A percentile compares a stretch with the other conserved stretches of the same genome.
phyloP scores from a whole-genome alignment of 2,888 invertebrate species.

The Boloria euphrosyne region DNA sequence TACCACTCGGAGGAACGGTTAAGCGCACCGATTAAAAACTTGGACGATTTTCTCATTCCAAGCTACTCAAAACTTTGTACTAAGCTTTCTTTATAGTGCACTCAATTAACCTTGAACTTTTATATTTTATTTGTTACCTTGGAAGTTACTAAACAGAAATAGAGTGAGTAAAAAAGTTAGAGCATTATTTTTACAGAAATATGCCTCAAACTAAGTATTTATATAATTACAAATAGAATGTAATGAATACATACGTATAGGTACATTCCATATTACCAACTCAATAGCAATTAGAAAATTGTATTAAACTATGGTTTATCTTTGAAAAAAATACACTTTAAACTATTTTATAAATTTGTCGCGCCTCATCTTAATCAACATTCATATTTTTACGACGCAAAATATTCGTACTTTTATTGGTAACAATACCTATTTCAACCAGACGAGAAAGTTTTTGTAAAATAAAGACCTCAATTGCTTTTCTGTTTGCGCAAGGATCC shows the following conservation, averaged over 20 bases:
- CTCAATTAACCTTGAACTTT: conserved; percentile 7
- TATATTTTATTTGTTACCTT: background rate
- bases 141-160: background rate
- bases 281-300: too few species aligned
- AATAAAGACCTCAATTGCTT: conserved; percentile 36
- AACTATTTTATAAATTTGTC: conserved; percentile 1
- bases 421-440: conserved; percentile 20
- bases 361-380: background rate
- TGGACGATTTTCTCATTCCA: conserved; percentile 32
- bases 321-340: background rate
- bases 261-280: too few species aligned
- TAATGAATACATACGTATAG: too few species aligned
- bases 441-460: conserved; percentile 14
- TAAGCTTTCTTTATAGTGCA: conserved; percentile 16
- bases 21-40: conserved; percentile 36
- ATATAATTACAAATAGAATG: background rate
- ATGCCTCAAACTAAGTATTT: too few species aligned
- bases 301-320: too few species aligned
- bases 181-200: too few species aligned
- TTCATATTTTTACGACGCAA: conserved; percentile 1
- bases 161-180: background rate
- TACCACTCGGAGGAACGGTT: conserved; percentile 15
- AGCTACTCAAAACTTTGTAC: conserved; percentile 24
- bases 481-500: conserved; percentile 33
- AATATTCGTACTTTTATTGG: conserved; percentile 5